Base-by-base conservation (phyloP, 2,113 vertebrate genomes). In the Pterocles gutturalis region DNA sequence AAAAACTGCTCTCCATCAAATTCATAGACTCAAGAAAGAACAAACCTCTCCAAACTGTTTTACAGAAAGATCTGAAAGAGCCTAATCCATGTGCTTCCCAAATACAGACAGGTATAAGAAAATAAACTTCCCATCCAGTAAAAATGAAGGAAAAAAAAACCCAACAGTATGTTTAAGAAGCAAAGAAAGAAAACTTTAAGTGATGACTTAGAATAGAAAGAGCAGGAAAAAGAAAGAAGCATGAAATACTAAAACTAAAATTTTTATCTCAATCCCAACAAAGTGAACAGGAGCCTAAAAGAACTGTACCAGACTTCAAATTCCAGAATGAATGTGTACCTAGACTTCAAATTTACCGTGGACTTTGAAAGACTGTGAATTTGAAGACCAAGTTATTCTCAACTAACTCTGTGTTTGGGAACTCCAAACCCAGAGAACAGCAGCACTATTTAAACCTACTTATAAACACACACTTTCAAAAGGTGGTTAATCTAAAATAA, bases 401-500 rank as follows among this genome's bases (percentile, higher is more conserved):
- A 91, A 51, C 33, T 9, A 94, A 67, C 20, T 46, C 31, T 18
- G 3, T 20, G 65, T 51, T 91, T 93, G 33, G 38, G 43, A 80
- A 92, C 11, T 26, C 26, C 57, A 19, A 73, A 31, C 16, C 41
- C 25, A 80, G 29, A 65, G 26, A 41, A 76, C 33, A 55, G 41
- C 14, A 67, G 9, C 8, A 41, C 20, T 60, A 28, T 33, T 58
- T 75, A 41, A 89, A 87, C 19, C 67, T 83, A 49, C 22, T 72
- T 94, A 69, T 49, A 81, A 93, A 38, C 21, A 80, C 1, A 17
- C 5, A 5, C 7, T 88, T 90, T 77, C 49, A 69, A 62, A 93
- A 86, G 54, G 8, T 83, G n/a, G n/a, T 34, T 80, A n/a, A 71
- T 34, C 73, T 95, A 82, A 91, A 95, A 71, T 26, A 94, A 75